phyloP scores from a whole-genome alignment of 2,797 vertebrate species.

The Tamandua tetradactyla region DNA sequence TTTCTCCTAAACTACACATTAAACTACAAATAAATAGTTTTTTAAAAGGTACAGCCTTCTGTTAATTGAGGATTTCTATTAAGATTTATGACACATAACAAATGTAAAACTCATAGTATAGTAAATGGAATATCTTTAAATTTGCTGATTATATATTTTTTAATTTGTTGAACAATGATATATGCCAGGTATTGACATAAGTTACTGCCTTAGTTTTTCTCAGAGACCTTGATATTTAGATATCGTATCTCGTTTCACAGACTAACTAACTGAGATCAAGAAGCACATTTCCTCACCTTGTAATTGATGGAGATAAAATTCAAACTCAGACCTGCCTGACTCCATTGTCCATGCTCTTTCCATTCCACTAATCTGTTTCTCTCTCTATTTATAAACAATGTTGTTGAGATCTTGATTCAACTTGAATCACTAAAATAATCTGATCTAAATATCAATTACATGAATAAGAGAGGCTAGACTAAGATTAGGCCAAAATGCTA shows the following conservation, averaged over 20 bases:
- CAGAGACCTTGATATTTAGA: not conserved
- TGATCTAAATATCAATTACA: not conserved
- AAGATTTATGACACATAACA: not conserved
- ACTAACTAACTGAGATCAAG: not conserved
- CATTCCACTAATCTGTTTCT: not conserved
- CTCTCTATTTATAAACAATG: not conserved
- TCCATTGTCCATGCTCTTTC: not conserved
- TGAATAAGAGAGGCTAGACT: not conserved
- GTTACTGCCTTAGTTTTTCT: not conserved
- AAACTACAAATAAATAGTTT: not conserved
- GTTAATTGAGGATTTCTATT: not conserved
- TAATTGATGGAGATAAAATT: constrained; percentile 3
- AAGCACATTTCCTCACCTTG: not conserved
- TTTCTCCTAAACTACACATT: not conserved
- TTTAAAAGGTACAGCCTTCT: not conserved
- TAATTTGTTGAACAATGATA: not conserved
- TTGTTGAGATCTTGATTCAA: not conserved
- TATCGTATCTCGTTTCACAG: not conserved
- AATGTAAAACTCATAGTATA: not conserved
- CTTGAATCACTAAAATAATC: not conserved
- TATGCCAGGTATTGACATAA: not conserved
- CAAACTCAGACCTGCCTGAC: not conserved
- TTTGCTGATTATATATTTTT: not conserved
- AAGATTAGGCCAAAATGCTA: not conserved
- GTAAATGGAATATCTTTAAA: not conserved